A percentile compares a stretch with the other conserved stretches of the same genome.
phyloP scores from a whole-genome alignment of 2,113 vertebrate genomes.

The Gallinago undulata region DNA sequence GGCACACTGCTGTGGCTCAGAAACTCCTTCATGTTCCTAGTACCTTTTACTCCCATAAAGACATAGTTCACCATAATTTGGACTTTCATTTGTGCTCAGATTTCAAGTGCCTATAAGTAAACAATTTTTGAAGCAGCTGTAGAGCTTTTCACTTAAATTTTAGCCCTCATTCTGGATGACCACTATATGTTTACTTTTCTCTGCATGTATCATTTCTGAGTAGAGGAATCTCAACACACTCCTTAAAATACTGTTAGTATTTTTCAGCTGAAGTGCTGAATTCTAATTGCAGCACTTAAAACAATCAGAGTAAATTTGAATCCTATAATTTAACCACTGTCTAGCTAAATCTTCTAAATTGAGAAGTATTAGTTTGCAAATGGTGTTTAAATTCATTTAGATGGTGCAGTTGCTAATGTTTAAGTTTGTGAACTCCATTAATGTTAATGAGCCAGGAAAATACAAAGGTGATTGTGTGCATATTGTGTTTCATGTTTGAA shows the following conservation, averaged over 20 bases:
- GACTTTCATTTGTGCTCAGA: not conserved
- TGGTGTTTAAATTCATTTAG: not conserved
- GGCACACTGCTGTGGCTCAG: not conserved
- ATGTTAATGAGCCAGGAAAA: not conserved
- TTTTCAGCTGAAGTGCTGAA: not conserved
- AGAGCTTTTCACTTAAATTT: not conserved
- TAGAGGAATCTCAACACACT: not conserved
- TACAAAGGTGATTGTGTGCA: not conserved
- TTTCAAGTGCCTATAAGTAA: not conserved
- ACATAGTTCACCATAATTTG: not conserved
- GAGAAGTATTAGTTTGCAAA: not conserved
- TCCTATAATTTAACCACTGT: slow-evolving; percentile 6
- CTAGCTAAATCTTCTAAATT: not conserved
- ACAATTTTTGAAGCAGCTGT: not conserved
- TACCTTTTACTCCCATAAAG: not conserved
- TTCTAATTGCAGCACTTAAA: slow-evolving; percentile 22
- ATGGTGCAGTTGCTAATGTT: not conserved
- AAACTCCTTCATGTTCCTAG: not conserved
- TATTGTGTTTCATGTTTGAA: not conserved
- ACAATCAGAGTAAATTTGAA: not conserved
- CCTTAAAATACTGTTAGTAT: not conserved
- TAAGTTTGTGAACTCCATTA: not conserved
- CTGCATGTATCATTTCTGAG: not conserved
- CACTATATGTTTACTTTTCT: not conserved
- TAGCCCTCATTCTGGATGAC: not conserved